phyloP scores from a whole-genome alignment of 2,113 vertebrate genomes.

The Dolichotis patagonum region DNA sequence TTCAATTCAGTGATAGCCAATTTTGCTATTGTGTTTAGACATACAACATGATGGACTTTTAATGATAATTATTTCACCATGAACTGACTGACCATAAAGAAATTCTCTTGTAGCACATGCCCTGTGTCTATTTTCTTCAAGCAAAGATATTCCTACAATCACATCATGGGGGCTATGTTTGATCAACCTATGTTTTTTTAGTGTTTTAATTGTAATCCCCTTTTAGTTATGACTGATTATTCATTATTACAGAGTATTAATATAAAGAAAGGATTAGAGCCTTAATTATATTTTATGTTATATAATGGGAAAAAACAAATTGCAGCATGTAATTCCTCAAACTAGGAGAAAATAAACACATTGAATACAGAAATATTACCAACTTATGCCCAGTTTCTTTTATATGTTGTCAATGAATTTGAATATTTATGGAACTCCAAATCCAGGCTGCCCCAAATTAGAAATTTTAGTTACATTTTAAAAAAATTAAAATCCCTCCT shows the following conservation, averaged over 20 bases:
- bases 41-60: not conserved
- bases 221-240: not conserved
- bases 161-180: not conserved
- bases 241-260: slow-evolving; percentile 34
- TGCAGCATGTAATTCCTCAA: not conserved
- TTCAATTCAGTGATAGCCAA: not conserved
- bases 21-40: not conserved
- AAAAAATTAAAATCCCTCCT: not conserved
- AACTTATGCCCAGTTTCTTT: not conserved
- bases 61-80: not conserved
- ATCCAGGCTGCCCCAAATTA: not conserved
- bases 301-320: not conserved
- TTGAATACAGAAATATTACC: not conserved
- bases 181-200: slow-evolving; percentile 10
- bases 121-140: not conserved
- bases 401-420: not conserved
- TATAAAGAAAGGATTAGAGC: not conserved
- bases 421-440: not conserved
- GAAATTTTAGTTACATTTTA: not conserved
- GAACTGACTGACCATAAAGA: not conserved
- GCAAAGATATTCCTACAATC: not conserved
- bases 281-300: not conserved
- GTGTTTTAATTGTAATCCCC: slow-evolving; percentile 38
- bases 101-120: not conserved
- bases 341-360: not conserved